Evolutionary conservation across 2,113 vertebrate genomes (phyloP).

Genomic region (Mesembrinibis cayennensis): DNA sequence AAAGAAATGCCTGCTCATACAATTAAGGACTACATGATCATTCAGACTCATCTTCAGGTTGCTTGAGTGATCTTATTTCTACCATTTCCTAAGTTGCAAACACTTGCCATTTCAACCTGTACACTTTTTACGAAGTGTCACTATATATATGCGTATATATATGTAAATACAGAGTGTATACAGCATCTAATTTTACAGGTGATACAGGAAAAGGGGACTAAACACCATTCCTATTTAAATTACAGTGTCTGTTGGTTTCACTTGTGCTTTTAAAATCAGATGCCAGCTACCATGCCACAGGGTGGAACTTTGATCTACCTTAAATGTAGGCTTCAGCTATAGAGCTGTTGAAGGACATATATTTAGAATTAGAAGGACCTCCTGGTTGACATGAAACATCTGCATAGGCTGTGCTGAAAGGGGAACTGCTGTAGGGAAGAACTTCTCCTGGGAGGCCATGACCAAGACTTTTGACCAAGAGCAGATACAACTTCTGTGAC

Average conservation of each 20-base stretch:
- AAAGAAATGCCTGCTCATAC: not conserved
- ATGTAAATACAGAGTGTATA: not conserved
- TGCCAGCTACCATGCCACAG: not conserved
- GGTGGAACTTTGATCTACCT: not conserved
- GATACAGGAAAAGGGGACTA: not conserved
- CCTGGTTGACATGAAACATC: not conserved
- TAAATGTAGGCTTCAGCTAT: not conserved
- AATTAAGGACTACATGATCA: not conserved
- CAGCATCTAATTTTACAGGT: not conserved
- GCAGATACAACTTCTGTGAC: not conserved
- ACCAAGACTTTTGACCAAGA: not conserved
- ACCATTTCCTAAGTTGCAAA: not conserved
- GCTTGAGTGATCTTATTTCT: not conserved
- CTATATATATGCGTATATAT: not conserved
- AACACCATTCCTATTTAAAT: slow-evolving; percentile 5
- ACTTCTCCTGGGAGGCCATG: not conserved
- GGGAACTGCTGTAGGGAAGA: not conserved
- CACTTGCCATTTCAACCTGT: not conserved
- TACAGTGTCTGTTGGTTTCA: not conserved
- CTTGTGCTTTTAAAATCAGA: not conserved
- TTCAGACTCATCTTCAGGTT: not conserved
- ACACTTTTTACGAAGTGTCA: not conserved
- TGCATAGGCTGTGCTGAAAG: not conserved
- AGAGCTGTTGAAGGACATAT: not conserved
- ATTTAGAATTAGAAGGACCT: not conserved